phyloP scores from a whole-genome alignment of 2,113 vertebrate species.

The Sitta europaea region DNA sequence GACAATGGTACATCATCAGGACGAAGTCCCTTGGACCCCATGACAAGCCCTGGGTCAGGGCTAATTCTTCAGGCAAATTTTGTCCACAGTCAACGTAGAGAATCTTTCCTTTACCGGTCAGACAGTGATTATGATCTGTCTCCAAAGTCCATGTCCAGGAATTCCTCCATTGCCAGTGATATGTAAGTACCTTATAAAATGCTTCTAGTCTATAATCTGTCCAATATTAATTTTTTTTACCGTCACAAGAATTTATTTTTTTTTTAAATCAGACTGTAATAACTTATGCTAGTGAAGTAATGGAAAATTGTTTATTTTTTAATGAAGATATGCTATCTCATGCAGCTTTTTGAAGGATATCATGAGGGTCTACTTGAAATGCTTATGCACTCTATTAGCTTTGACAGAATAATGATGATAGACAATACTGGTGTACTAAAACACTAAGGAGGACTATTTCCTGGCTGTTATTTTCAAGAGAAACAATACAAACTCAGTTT shows the following conservation, averaged over 20 bases:
- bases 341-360: background rate
- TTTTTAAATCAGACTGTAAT: background rate
- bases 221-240: background rate
- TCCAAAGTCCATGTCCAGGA: conserved; percentile 97
- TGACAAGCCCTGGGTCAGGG: conserved; percentile 97
- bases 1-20: conserved; percentile 98
- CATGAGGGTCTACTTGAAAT: background rate
- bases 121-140: conserved; percentile 99
- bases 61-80: conserved; percentile 98
- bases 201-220: background rate
- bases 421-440: background rate
- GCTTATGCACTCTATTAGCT: background rate
- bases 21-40: conserved; percentile 97
- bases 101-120: conserved; percentile 97
- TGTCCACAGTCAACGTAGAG: conserved; percentile 95
- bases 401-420: background rate
- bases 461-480: background rate
- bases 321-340: background rate
- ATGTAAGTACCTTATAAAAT: conserved; percentile 82
- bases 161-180: conserved; percentile 99
- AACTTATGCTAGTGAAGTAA: background rate
- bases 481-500: background rate
- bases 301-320: background rate
- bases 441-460: background rate
- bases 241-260: background rate